Evolutionary conservation across 2,888 invertebrate genomes (phyloP).

Genomic region (Sphaerophoria taeniata): DNA sequence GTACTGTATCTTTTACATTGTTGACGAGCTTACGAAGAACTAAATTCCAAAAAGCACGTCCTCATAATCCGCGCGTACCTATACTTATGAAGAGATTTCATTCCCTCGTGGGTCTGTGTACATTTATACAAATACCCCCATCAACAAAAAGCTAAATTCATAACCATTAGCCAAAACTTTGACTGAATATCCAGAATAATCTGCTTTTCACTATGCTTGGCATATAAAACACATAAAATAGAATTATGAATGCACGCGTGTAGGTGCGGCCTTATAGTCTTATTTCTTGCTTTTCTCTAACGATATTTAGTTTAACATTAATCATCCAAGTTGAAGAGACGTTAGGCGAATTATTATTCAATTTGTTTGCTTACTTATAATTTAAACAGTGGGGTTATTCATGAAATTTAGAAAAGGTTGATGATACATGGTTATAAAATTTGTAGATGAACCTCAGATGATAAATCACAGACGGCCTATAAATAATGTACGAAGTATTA

Average conservation of each 20-base stretch:
- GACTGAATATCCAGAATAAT: slow-evolving; percentile 53
- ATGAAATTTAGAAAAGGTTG: too few species aligned
- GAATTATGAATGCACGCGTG: background rate
- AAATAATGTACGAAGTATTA: too few species aligned
- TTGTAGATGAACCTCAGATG: too few species aligned
- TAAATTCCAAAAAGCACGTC: too few species aligned
- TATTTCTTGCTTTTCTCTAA: background rate
- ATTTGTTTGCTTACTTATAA: background rate
- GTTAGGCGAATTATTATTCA: slow-evolving; percentile 24
- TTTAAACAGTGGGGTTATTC: too few species aligned
- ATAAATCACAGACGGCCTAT: too few species aligned
- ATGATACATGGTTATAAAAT: too few species aligned
- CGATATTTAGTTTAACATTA: slow-evolving; percentile 39
- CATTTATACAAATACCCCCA: background rate
- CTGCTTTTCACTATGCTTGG: slow-evolving; percentile 2
- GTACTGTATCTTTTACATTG: too few species aligned
- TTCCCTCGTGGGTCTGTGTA: background rate
- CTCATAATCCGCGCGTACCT: too few species aligned
- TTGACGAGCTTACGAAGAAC: background rate
- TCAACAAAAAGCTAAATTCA: slow-evolving; percentile 48
- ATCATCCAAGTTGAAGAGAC: slow-evolving; percentile 43
- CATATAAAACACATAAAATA: background rate
- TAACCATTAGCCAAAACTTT: slow-evolving; percentile 62
- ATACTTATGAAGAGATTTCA: background rate
- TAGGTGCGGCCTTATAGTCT: background rate